phyloP scores from a whole-genome alignment of 2,888 invertebrate genomes.

The Rapana venosa region DNA sequence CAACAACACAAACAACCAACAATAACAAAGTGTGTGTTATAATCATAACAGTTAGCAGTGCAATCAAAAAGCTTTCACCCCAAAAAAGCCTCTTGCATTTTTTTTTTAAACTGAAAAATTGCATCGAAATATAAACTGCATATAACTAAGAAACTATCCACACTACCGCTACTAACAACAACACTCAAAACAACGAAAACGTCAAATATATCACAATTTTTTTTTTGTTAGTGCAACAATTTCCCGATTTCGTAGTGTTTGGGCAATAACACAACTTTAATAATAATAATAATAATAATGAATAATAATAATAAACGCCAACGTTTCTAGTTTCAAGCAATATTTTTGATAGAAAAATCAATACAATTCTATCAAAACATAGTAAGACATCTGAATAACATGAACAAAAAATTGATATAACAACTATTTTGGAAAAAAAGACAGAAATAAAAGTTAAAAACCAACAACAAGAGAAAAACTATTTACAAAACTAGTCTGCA shows the following conservation, averaged over 20 bases:
- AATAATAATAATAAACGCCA: background rate
- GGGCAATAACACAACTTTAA: background rate
- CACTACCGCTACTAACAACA: background rate
- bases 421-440: background rate
- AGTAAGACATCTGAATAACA: background rate
- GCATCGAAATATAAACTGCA: constrained; percentile 7
- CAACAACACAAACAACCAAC: background rate
- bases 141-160: background rate
- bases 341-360: background rate
- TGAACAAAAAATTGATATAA: background rate
- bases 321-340: background rate
- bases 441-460: background rate
- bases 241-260: background rate
- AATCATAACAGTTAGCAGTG: background rate
- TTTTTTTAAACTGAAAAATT: background rate
- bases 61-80: background rate
- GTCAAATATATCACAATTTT: background rate
- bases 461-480: background rate
- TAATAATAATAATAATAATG: too few relatives aligned
- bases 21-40: background rate
- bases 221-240: background rate
- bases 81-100: background rate
- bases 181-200: background rate
- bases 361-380: background rate
- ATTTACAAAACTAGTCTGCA: background rate